A percentile compares a stretch with the other conserved stretches of the same genome.
Conservation (phyloP, 2,113 vertebrate genomes). For the Cervus canadensis region DNA sequence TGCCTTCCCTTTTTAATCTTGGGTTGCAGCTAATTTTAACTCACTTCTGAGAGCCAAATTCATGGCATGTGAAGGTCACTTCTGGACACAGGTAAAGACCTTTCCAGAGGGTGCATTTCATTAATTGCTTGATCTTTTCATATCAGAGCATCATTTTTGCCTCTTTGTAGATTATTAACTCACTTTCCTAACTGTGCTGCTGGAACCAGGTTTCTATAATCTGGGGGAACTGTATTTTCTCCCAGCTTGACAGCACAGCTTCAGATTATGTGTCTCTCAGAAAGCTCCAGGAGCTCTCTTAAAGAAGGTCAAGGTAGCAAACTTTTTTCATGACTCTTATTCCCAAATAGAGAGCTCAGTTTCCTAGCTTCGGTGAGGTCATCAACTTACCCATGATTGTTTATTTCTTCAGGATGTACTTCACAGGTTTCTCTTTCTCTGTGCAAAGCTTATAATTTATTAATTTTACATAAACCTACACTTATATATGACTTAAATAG, state of each 20-base stretch:
- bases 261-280: not conserved
- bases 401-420: not conserved
- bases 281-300: not conserved
- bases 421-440: not conserved
- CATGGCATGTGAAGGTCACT: not conserved
- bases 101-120: not conserved
- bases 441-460: not conserved
- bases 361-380: not conserved
- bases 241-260: not conserved
- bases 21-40: not conserved
- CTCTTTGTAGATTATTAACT: not conserved
- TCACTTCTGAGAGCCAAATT: not conserved
- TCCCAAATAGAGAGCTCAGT: not conserved
- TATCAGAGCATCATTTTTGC: not conserved
- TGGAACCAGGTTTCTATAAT: not conserved
- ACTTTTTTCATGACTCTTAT: not conserved
- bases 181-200: not conserved
- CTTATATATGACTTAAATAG: not conserved
- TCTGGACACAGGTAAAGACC: not conserved
- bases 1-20: not conserved
- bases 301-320: not conserved
- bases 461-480: not conserved
- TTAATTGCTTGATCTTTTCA: conserved; percentile 14
- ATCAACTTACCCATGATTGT: not conserved
- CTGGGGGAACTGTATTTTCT: not conserved